Conservation (phyloP, 2,113 vertebrate genomes). For the Plotosus lineatus region DNA sequence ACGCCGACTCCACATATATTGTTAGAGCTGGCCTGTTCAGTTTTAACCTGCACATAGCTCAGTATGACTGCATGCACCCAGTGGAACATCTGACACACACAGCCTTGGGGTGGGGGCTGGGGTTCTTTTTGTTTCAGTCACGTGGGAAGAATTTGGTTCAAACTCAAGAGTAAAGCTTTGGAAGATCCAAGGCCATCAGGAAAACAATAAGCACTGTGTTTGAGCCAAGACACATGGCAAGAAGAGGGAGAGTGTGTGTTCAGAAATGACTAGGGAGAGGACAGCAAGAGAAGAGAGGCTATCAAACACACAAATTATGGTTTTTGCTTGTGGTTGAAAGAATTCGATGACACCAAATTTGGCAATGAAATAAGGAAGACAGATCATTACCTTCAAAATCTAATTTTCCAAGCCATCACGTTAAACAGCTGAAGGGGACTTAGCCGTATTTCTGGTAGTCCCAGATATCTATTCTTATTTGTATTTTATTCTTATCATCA, state of each 20-base stretch:
- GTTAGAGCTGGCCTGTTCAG: not conserved
- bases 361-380: not conserved
- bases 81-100: constrained; percentile 32
- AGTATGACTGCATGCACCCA: not conserved
- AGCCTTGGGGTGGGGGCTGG: not conserved
- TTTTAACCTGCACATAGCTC: not conserved
- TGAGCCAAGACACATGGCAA: constrained; percentile 47
- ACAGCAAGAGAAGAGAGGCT: constrained; percentile 2
- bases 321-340: not conserved
- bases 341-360: not conserved
- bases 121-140: constrained; percentile 50
- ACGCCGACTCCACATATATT: not conserved
- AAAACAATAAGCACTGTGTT: constrained; percentile 58
- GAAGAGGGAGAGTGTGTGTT: constrained; percentile 24
- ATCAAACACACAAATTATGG: not conserved
- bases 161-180: constrained; percentile 47
- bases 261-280: not conserved
- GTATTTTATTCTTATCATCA: no score
- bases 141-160: constrained; percentile 54
- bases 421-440: not conserved
- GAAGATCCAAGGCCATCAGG: constrained; percentile 54
- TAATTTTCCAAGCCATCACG: not conserved
- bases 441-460: not conserved
- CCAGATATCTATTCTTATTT: no score
- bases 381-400: not conserved